These are phyloP conservation scores for Heliornis fulica DNA, from an alignment of 2,113 vertebrate species.

Conservation along the genomic window DNA sequence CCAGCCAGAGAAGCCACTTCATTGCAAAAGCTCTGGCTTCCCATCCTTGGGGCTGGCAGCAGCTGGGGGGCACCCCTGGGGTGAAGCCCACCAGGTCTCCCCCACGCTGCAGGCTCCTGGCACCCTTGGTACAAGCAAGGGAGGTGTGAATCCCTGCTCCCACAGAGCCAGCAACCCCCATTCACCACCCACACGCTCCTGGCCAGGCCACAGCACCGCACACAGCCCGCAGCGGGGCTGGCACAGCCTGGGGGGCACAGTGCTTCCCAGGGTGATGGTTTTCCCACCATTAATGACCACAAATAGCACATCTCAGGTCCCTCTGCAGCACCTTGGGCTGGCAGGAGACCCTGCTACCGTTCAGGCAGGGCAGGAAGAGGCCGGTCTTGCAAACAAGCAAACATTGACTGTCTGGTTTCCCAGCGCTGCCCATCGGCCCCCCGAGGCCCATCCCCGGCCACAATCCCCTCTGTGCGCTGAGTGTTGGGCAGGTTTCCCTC, in stretches of 20 bases:
- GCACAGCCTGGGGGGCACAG: too few relatives aligned
- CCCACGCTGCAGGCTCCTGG: not conserved
- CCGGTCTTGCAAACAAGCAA: not conserved
- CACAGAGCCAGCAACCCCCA: not conserved
- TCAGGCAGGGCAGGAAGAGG: not conserved
- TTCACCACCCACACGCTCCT: accelerated
- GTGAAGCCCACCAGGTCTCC: accelerated
- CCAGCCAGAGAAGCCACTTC: not conserved
- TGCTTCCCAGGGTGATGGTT: not conserved
- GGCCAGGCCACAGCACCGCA: too few relatives aligned
- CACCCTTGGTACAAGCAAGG: not conserved
- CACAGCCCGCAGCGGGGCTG: too few relatives aligned
- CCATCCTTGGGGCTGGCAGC: accelerated
- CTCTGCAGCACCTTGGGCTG: not conserved
- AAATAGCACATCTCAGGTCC: accelerated
- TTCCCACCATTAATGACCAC: not conserved
- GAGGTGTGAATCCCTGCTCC: not conserved
- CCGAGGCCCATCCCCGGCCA: not conserved
- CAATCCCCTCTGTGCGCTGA: not conserved
- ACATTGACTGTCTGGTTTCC: not conserved
- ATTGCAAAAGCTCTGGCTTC: not conserved
- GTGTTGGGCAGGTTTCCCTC: not conserved
- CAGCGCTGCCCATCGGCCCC: not conserved
- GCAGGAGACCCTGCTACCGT: too few relatives aligned
- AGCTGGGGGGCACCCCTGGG: accelerated